phyloP scores from a whole-genome alignment of 2,888 invertebrate species.

The Epinotia ramella region DNA sequence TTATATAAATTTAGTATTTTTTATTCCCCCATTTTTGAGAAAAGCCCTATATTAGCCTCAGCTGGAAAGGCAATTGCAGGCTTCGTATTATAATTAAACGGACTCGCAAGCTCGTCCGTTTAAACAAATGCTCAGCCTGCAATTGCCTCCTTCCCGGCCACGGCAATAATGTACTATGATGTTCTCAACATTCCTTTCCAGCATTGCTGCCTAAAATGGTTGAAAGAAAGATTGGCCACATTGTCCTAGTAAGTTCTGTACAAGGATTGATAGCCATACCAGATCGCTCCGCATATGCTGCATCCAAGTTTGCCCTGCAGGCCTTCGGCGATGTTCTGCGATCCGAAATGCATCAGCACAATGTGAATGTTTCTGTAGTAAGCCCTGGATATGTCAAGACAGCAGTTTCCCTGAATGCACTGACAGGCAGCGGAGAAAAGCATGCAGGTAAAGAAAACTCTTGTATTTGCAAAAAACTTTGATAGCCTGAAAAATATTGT shows the following conservation, averaged over 20 bases:
- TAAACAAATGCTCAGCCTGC: no score
- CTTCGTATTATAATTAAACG: no score
- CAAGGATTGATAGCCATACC: conserved; percentile 97
- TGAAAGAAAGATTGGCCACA: conserved; percentile 89
- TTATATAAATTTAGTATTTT: no score
- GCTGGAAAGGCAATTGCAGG: no score
- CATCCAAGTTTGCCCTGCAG: conserved; percentile 97
- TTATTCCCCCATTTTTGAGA: no score
- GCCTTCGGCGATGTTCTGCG: conserved; percentile 96
- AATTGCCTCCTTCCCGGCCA: no score
- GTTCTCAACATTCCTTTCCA: conserved; percentile 70
- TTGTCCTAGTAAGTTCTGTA: conserved; percentile 96
- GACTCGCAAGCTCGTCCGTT: no score
- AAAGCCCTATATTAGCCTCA: no score
- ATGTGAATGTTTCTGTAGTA: conserved; percentile 94
- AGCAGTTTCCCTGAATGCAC: conserved; percentile 95
- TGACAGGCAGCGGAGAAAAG: conserved; percentile 91
- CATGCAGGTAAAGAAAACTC: conserved; percentile 87
- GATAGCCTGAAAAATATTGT: conserved; percentile 10
- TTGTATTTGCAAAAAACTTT: neutral
- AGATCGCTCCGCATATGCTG: conserved; percentile 94
- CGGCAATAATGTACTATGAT: no score
- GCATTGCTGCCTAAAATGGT: conserved; percentile 94
- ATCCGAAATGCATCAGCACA: conserved; percentile 92
- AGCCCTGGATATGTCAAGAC: conserved; percentile 97